Evolutionary conservation across 2,888 invertebrate species (phyloP).

Genomic region (Agapostemon virescens): DNA sequence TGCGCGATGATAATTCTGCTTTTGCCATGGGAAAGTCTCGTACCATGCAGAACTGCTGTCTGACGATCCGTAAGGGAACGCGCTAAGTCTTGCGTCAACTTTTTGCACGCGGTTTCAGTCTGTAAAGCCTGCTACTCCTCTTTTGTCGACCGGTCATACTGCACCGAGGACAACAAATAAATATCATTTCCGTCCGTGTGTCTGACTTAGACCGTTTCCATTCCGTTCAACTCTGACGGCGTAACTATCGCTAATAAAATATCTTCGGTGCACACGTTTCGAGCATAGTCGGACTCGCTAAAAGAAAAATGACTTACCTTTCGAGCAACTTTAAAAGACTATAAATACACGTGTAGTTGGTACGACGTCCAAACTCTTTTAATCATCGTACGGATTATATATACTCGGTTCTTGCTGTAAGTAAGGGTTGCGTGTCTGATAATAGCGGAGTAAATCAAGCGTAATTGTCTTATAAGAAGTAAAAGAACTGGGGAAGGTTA

Average conservation of each 20-base stretch:
- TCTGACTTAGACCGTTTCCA: background rate
- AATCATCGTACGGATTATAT: constrained; percentile 33
- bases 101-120: constrained; percentile 60
- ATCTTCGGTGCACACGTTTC: background rate
- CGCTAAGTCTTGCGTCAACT: constrained; percentile 52
- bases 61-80: constrained; percentile 44
- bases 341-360: constrained; percentile 9
- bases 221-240: constrained; percentile 2
- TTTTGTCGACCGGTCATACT: constrained; percentile 3
- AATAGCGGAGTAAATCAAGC: constrained; percentile 33
- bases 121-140: constrained; percentile 30
- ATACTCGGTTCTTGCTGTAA: constrained; percentile 38
- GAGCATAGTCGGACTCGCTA: background rate
- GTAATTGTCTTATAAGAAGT: constrained; percentile 38
- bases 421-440: constrained; percentile 37
- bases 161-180: background rate
- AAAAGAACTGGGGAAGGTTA: constrained; percentile 21
- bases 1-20: constrained; percentile 41
- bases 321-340: constrained; percentile 9
- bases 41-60: constrained; percentile 45
- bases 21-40: constrained; percentile 53
- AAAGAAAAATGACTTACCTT: constrained; percentile 13
- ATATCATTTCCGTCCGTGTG: constrained; percentile 4
- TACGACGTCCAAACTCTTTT: constrained; percentile 25
- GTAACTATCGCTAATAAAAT: background rate